Conservation (phyloP, 2,113 vertebrate species). For the Helogale parvula region DNA sequence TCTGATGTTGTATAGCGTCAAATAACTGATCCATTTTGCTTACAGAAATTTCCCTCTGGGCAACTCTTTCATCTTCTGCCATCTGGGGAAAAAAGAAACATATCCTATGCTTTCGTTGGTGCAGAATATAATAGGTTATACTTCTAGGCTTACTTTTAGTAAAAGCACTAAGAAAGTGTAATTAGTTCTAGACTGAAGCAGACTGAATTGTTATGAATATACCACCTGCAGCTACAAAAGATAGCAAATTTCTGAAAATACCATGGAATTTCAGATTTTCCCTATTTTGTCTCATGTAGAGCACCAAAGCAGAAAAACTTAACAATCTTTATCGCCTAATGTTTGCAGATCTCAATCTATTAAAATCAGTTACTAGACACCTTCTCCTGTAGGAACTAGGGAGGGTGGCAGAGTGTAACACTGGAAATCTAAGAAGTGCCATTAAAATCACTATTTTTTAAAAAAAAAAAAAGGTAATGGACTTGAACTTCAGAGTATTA, state of each 20-base stretch:
- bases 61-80: neutral
- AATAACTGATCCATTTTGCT: conserved; percentile 17
- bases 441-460: neutral
- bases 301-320: neutral
- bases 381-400: neutral
- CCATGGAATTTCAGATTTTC: conserved; percentile 17
- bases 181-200: conserved; percentile 46
- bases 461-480: neutral
- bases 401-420: neutral
- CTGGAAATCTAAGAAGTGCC: conserved; percentile 14
- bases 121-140: neutral
- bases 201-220: conserved; percentile 46
- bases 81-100: neutral
- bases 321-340: neutral
- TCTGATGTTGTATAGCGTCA: neutral
- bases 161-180: conserved; percentile 41
- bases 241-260: conserved; percentile 36
- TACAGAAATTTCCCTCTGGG: conserved; percentile 10
- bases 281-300: neutral
- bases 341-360: neutral
- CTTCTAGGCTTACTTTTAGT: conserved; percentile 40
- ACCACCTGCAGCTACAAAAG: conserved; percentile 29
- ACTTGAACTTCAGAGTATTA: conserved; percentile 38
- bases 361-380: neutral
- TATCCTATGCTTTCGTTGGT: neutral